Evolutionary conservation across 2,113 vertebrate species (phyloP).

Genomic region (Pheucticus melanocephalus): DNA sequence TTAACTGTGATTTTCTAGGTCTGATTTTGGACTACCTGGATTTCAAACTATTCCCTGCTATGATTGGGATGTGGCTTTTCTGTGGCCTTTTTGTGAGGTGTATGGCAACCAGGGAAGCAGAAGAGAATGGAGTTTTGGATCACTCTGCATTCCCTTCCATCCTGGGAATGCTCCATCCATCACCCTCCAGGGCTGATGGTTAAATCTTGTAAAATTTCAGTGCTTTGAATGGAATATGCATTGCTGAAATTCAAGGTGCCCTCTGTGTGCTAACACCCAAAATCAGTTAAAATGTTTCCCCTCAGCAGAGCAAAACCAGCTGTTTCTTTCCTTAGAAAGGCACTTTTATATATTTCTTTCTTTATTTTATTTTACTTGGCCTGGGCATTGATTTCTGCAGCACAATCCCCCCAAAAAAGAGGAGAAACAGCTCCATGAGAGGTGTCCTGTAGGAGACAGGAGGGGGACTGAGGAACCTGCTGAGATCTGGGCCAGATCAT

Average conservation of each 20-base stretch:
- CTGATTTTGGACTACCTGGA: background rate
- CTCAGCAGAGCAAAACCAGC: background rate
- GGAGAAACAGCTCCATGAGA: background rate
- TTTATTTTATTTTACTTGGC: background rate
- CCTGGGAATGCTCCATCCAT: background rate
- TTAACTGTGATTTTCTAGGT: background rate
- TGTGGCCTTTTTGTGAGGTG: background rate
- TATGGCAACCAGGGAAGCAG: background rate
- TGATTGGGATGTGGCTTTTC: background rate
- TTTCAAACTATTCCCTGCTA: background rate
- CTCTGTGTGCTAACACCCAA: background rate
- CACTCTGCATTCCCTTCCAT: background rate
- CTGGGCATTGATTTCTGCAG: background rate
- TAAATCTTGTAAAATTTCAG: background rate
- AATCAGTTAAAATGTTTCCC: background rate
- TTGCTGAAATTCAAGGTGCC: background rate
- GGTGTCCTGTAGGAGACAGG: background rate
- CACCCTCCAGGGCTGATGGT: background rate
- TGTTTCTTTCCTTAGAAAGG: background rate
- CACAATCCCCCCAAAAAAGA: background rate
- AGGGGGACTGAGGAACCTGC: background rate
- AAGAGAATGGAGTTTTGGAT: background rate
- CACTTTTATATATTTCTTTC: rapidly evolving
- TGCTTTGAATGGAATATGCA: background rate
- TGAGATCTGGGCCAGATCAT: background rate